These are phyloP conservation scores for Hyposmocoma kahamanoa DNA, from an alignment of 1,140 invertebrate species.

Conservation along the genomic window DNA sequence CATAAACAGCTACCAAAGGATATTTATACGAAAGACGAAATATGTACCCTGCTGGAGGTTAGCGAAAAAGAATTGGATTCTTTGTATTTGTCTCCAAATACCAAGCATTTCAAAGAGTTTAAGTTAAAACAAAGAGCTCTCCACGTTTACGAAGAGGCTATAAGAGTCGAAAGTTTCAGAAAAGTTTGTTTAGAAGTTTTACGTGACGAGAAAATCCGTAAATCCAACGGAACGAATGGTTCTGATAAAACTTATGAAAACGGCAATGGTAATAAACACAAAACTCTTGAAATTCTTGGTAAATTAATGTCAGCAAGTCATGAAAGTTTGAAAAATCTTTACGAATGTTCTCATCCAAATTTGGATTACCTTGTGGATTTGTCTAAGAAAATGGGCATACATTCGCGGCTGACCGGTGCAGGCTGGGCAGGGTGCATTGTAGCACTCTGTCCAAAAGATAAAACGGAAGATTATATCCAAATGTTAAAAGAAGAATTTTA, in stretches of 20 bases:
- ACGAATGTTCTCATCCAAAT: constrained; percentile 95
- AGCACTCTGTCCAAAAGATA: constrained; percentile 81
- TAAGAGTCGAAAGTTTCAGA: constrained; percentile 85
- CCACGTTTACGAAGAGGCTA: constrained; percentile 93
- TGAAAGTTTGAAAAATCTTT: constrained; percentile 86
- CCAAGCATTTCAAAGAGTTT: constrained; percentile 81
- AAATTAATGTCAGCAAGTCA: constrained; percentile 93
- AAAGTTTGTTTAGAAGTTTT: constrained; percentile 74
- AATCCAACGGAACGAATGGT: constrained; percentile 72
- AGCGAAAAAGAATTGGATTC: constrained; percentile 78
- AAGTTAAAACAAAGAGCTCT: constrained; percentile 88
- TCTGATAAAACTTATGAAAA: constrained; percentile 65
- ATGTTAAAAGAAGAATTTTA: constrained; percentile 83
- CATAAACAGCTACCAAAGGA: constrained; percentile 78
- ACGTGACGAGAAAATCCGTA: constrained; percentile 70
- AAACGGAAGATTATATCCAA: constrained; percentile 81
- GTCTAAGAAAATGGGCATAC: constrained; percentile 82
- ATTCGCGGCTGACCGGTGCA: constrained; percentile 94
- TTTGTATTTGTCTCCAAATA: constrained; percentile 81
- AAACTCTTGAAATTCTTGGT: constrained; percentile 80
- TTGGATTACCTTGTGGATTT: constrained; percentile 89
- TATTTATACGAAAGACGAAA: constrained; percentile 85
- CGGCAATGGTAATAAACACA: constrained; percentile 28
- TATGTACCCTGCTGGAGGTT: constrained; percentile 79
- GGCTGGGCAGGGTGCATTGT: constrained; percentile 98